These are phyloP conservation scores for Acipenser transmontanus DNA, from an alignment of 2,797 vertebrate genomes.

Conservation along the genomic window DNA sequence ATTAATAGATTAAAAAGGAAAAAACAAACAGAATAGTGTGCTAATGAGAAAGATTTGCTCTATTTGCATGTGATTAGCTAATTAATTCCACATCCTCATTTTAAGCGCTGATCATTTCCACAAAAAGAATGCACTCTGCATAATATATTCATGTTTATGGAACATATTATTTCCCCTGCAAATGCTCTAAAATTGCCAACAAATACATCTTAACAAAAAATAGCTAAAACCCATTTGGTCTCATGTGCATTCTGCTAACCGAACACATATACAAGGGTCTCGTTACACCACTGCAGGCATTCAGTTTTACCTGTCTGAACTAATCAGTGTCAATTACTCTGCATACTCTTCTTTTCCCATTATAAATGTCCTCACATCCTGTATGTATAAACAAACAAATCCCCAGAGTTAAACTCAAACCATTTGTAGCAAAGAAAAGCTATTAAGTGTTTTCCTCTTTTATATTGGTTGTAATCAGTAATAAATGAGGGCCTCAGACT, in stretches of 20 bases:
- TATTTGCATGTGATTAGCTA: too few relatives aligned
- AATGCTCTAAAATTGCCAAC: not conserved
- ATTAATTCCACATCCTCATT: not conserved
- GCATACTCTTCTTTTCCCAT: not conserved
- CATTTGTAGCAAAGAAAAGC: not conserved
- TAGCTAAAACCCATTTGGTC: not conserved
- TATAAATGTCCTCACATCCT: not conserved
- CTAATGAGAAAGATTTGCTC: too few relatives aligned
- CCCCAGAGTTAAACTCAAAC: not conserved
- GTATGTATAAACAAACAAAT: not conserved
- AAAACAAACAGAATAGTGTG: too few relatives aligned
- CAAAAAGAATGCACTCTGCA: not conserved
- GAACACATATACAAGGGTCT: not conserved
- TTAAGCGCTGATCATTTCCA: not conserved
- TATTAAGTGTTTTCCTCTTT: too few relatives aligned
- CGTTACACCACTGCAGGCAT: conserved; percentile 1
- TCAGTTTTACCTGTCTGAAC: conserved; percentile 7
- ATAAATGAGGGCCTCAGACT: too few relatives aligned
- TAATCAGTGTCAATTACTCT: not conserved
- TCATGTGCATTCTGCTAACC: conserved; percentile 1
- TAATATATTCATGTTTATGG: not conserved
- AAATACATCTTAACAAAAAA: not conserved
- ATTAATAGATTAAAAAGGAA: too few relatives aligned
- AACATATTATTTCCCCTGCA: not conserved
- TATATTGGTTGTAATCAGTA: too few relatives aligned